Conservation (phyloP, 2,113 vertebrate genomes). For the Percina caprodes region DNA sequence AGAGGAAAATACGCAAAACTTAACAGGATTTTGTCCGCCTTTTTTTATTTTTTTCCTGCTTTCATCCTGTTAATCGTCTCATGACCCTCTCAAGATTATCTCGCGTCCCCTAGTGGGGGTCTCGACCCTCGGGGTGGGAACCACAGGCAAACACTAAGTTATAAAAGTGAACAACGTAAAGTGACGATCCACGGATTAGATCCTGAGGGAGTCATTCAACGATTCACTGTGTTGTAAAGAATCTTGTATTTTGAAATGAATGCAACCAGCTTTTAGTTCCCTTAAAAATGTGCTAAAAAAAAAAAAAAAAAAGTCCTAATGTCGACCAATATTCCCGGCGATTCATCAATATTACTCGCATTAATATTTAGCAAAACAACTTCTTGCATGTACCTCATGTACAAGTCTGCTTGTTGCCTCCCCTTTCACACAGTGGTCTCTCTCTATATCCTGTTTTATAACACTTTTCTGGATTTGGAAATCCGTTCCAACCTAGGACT, state of each 20-base stretch:
- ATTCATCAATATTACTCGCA: constrained; percentile 10
- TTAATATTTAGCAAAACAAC: constrained; percentile 32
- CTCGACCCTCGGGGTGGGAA: neutral
- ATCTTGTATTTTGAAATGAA: neutral
- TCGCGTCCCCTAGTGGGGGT: neutral
- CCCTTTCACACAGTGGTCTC: constrained; percentile 60
- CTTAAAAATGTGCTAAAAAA: constrained; percentile 12
- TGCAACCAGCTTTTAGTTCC: constrained; percentile 25
- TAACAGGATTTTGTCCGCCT: no score
- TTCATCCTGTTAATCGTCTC: neutral
- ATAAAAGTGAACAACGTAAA: neutral
- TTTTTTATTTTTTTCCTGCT: no score
- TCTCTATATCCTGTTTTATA: constrained; percentile 60
- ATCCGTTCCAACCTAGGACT: neutral
- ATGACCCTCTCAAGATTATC: neutral
- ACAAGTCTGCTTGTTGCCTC: constrained; percentile 62
- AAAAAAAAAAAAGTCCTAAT: constrained; percentile 10
- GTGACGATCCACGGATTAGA: neutral
- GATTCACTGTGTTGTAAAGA: neutral
- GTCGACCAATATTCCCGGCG: neutral
- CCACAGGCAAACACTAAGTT: no score
- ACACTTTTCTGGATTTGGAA: constrained; percentile 6
- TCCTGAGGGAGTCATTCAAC: neutral
- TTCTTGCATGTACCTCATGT: constrained; percentile 78
- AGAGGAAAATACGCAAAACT: no score